Percentiles rank a stretch among this genome's conserved stretches.
These are phyloP conservation scores for Marmota flaviventris DNA, from an alignment of 2,113 vertebrate species.

Conservation along the genomic window DNA sequence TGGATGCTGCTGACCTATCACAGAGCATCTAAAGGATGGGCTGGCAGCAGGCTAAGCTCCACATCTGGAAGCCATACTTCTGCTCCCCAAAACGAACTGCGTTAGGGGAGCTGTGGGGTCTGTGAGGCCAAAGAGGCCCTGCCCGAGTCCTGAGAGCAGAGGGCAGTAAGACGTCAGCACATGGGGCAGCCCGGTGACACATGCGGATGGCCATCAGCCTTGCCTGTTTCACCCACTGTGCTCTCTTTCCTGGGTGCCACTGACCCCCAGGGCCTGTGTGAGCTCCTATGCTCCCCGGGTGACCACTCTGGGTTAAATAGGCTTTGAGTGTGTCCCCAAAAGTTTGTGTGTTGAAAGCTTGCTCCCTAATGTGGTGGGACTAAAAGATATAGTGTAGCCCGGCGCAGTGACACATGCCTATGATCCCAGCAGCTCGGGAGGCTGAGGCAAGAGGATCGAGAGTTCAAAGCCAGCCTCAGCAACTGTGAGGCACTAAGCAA, in stretches of 20 bases:
- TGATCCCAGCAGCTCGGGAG: too few species aligned
- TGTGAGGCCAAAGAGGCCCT: background rate
- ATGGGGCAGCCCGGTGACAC: background rate
- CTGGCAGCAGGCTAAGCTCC: background rate
- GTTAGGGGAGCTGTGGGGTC: background rate
- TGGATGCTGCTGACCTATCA: background rate
- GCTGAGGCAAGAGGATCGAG: too few species aligned
- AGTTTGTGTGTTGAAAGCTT: background rate
- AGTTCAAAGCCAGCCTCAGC: too few species aligned
- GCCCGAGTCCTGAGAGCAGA: background rate
- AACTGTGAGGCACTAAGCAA: too few species aligned
- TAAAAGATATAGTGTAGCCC: background rate
- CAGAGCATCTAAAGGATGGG: accelerated
- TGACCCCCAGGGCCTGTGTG: background rate
- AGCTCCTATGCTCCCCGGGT: background rate
- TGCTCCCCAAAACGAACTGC: background rate
- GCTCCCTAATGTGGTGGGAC: background rate
- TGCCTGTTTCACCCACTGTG: background rate
- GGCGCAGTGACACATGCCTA: too few species aligned
- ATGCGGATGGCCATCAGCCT: background rate
- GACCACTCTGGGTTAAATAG: background rate
- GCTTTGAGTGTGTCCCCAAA: background rate
- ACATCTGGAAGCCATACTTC: background rate
- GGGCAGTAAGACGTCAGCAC: background rate
- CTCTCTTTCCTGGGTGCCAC: background rate